A percentile compares a stretch with the other conserved stretches of the same genome.
These are phyloP conservation scores for Atherinomorus stipes DNA, from an alignment of 2,113 vertebrate species.

Conservation along the genomic window DNA sequence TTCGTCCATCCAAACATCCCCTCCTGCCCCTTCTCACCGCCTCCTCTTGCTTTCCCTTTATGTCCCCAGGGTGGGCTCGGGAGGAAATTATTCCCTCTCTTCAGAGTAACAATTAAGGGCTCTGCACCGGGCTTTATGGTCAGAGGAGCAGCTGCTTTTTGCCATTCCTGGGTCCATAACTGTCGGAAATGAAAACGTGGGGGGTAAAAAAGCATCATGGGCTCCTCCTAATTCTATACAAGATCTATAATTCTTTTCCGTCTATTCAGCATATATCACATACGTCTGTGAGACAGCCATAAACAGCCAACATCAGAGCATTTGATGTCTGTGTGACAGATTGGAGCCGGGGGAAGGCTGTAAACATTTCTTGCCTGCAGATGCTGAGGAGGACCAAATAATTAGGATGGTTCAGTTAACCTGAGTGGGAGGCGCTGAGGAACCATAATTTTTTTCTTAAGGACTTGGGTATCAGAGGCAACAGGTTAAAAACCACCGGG, in stretches of 20 bases:
- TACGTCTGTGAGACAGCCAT: slow-evolving; percentile 61
- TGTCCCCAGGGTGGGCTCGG: slow-evolving; percentile 55
- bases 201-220: slow-evolving; percentile 40
- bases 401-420: slow-evolving; percentile 42
- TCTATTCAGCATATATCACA: slow-evolving; percentile 73
- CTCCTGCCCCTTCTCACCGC: slow-evolving; percentile 22
- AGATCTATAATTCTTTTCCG: slow-evolving; percentile 69
- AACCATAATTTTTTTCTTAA: slow-evolving; percentile 1
- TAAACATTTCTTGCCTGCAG: slow-evolving; percentile 54
- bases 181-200: slow-evolving; percentile 67
- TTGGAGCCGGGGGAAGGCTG: slow-evolving; percentile 43
- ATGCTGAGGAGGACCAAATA: slow-evolving; percentile 49
- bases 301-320: slow-evolving; percentile 64
- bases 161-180: slow-evolving; percentile 78
- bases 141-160: slow-evolving; percentile 82
- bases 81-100: slow-evolving; percentile 73
- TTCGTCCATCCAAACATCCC: slow-evolving; percentile 50
- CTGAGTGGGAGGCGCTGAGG: slow-evolving; percentile 26
- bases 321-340: slow-evolving; percentile 54
- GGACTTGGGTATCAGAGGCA: background rate
- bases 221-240: slow-evolving; percentile 51
- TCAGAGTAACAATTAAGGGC: slow-evolving; percentile 79
- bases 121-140: slow-evolving; percentile 80
- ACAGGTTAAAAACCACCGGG: slow-evolving; percentile 27
- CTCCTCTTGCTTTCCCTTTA: slow-evolving; percentile 49